Evolutionary conservation across 2,888 invertebrate genomes (phyloP), one percentile per base, ranked within the genome.

Genomic region (Cinara cedri): DNA sequence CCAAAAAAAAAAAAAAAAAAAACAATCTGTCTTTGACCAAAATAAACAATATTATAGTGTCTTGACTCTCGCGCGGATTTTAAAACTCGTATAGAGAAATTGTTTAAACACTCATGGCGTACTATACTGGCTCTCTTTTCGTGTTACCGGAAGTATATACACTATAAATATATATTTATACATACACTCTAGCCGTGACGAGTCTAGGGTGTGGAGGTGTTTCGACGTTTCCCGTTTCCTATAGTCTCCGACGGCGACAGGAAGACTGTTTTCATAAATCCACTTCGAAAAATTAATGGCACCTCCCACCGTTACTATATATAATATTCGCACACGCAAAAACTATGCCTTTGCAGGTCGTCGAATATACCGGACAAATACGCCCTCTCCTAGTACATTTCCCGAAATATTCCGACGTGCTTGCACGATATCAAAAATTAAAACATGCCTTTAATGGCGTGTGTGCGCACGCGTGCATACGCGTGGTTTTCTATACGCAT

Each of bases 251-350:
- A 13, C 24, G 54, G 44, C 21, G 65, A 65, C 65, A 46, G 54
- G 55, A 66, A 75, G 24, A n/a, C 34, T 16, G 75, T 44, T n/a
- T n/a, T 66, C 75, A 46, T 75, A 75, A 75, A 75, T 75, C 55
- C 44, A 66, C 63, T 66, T 55, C 65, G 44, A 75, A 65, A 66
- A 75, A 75, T 55, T 66, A 75, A 55, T 51, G 75, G 65, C 1
- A 19, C n/a, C 54, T 42, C 4, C n/a, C 71, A 11, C 14, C 14
- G 34, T 49, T 49, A 26, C 16, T 72, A 9, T 44, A 6, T 6
- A n/a, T n/a, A n/a, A n/a, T n/a, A 6, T 24, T 49, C 4, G 49
- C 62, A 49, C 21, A 34, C 19, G 8, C 19, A n/a, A 46, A 24
- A 60, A 26, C 24, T 46, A 16, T 9, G 46, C 13, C 14, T 72